phyloP scores from a whole-genome alignment of 2,888 invertebrate genomes.

The Eueremaeus valkanovi region DNA sequence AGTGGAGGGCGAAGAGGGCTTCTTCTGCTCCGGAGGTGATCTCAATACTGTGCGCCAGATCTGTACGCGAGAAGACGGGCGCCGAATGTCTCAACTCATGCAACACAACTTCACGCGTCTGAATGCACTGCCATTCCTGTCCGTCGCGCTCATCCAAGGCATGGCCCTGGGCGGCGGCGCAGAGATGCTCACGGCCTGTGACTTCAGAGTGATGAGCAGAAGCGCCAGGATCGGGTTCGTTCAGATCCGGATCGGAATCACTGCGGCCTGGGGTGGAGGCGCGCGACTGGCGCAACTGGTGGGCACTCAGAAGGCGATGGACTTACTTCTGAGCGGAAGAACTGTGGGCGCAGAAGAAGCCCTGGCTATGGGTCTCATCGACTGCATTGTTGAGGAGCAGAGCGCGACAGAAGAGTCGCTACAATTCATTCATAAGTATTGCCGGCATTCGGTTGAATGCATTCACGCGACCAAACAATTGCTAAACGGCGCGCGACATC shows the following conservation, averaged over 20 bases:
- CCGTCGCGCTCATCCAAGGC: constrained; percentile 56
- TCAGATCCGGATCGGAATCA: constrained; percentile 56
- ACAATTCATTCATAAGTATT: constrained; percentile 51
- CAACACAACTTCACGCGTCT: constrained; percentile 53
- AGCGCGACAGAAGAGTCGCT: constrained; percentile 46
- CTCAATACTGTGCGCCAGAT: constrained; percentile 53
- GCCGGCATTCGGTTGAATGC: constrained; percentile 48
- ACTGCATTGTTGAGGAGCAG: constrained; percentile 50
- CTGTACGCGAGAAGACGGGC: constrained; percentile 51
- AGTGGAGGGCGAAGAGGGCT: constrained; percentile 53
- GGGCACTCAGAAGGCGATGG: too few species aligned
- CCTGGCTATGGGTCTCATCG: constrained; percentile 52
- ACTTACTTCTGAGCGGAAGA: too few species aligned
- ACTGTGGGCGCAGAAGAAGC: too few species aligned
- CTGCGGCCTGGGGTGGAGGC: constrained; percentile 57
- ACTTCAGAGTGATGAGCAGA: constrained; percentile 55
- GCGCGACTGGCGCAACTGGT: constrained; percentile 54
- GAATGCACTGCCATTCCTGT: constrained; percentile 55
- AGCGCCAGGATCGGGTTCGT: constrained; percentile 55
- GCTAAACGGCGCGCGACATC: constrained; percentile 48
- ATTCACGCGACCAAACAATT: constrained; percentile 51
- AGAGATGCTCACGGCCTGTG: constrained; percentile 56
- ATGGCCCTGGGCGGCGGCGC: constrained; percentile 59
- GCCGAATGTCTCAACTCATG: constrained; percentile 56
- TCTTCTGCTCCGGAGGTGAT: constrained; percentile 60